Conservation (phyloP, 2,113 vertebrate genomes). For the Cyanistes caeruleus region DNA sequence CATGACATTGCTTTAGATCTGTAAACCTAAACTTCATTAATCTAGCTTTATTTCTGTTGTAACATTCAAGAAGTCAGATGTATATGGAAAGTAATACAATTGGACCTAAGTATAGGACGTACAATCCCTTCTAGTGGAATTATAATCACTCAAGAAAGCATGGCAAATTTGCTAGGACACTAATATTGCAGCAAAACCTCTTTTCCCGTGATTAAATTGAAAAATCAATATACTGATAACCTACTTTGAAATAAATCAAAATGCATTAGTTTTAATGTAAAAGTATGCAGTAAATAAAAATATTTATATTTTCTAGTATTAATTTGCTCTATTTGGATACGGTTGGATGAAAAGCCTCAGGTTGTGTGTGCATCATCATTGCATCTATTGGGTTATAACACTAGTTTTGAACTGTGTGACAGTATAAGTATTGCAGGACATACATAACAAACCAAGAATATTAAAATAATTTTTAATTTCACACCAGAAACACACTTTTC, state of each 20-base stretch:
- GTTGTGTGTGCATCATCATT: not conserved
- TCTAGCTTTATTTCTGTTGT: not conserved
- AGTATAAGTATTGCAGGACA: not conserved
- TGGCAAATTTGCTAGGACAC: not conserved
- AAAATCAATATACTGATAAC: not conserved
- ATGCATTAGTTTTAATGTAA: not conserved
- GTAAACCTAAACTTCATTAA: not conserved
- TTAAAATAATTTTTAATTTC: not conserved
- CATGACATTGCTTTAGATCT: not conserved
- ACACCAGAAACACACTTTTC: not conserved
- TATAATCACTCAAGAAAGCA: not conserved
- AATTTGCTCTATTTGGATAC: not conserved
- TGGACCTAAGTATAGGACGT: not conserved
- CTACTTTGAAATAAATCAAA: not conserved
- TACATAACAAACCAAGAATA: not conserved
- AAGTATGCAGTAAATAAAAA: not conserved
- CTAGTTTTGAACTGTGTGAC: not conserved
- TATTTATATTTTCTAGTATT: not conserved
- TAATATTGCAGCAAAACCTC: accelerated
- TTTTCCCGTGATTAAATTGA: not conserved
- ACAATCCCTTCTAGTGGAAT: not conserved
- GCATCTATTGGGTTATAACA: not conserved
- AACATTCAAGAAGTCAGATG: not conserved
- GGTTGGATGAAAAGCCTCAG: not conserved
- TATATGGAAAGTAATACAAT: not conserved